Percentiles rank a stretch among this genome's conserved stretches.
Conservation (phyloP, 2,797 vertebrate species). For the Peromyscus eremicus region DNA sequence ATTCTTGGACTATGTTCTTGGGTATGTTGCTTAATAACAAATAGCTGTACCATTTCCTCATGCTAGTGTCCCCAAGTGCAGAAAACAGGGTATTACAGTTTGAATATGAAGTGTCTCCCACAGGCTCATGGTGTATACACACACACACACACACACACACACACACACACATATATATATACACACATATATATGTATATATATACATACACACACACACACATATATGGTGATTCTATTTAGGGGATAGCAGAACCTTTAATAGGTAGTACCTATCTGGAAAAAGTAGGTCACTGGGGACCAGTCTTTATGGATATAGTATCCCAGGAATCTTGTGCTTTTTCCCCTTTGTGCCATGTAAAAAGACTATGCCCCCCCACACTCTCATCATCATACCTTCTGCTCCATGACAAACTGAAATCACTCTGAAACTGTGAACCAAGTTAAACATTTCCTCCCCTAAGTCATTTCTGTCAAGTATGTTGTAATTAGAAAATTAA, state of each 20-base stretch:
- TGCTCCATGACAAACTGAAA: not conserved
- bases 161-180: too few species aligned
- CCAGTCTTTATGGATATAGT: not conserved
- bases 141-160: too few species aligned
- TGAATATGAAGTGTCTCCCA: not conserved
- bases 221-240: not conserved
- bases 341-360: not conserved
- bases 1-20: not conserved
- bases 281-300: not conserved
- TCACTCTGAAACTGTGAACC: not conserved
- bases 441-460: not conserved
- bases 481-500: not conserved
- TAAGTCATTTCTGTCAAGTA: not conserved
- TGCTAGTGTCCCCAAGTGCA: conserved; percentile 6
- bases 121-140: not conserved
- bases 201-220: too few species aligned
- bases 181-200: too few species aligned
- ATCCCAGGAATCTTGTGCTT: not conserved
- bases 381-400: not conserved
- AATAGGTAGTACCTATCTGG: not conserved
- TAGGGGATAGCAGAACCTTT: not conserved
- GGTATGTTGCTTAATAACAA: not conserved
- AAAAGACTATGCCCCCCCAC: not conserved
- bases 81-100: not conserved
- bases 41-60: conserved; percentile 50